These are phyloP conservation scores for Pseudorasbora parva DNA, from an alignment of 2,113 vertebrate genomes.

Conservation along the genomic window DNA sequence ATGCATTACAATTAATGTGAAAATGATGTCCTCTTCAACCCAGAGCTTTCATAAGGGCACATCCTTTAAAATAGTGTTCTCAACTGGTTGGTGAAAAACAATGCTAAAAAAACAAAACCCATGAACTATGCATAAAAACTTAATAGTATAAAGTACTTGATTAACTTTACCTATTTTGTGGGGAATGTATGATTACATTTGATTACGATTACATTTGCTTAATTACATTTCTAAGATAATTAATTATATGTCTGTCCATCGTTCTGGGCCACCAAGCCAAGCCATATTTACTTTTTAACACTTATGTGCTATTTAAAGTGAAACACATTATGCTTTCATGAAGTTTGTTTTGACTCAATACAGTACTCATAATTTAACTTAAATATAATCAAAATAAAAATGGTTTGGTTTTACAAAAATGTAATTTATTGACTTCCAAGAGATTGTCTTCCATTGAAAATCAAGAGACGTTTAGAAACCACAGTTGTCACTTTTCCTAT, in stretches of 20 bases:
- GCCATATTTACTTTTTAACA: not conserved
- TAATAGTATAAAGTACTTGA: not conserved
- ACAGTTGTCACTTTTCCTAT: not conserved
- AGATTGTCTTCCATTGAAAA: not conserved
- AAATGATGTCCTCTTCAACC: not conserved
- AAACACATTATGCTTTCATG: not conserved
- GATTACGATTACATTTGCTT: too few relatives aligned
- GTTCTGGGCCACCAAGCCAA: not conserved
- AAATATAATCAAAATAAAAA: not conserved
- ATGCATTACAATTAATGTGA: constrained; percentile 7
- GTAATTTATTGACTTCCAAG: too few relatives aligned
- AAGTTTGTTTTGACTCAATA: not conserved
- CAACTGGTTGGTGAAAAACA: not conserved
- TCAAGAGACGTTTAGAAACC: not conserved
- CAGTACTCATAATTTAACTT: not conserved
- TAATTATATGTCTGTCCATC: too few relatives aligned
- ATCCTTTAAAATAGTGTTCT: constrained; percentile 1
- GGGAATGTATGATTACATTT: too few relatives aligned
- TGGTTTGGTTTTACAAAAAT: not conserved
- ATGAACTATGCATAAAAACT: not conserved
- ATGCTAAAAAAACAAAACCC: not conserved
- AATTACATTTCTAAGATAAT: too few relatives aligned
- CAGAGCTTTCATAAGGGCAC: not conserved
- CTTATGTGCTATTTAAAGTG: not conserved
- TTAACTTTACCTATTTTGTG: not conserved